Percentiles rank a stretch among this genome's conserved stretches.
phyloP scores from a whole-genome alignment of 2,888 invertebrate genomes.

The Tinea pellionella region DNA sequence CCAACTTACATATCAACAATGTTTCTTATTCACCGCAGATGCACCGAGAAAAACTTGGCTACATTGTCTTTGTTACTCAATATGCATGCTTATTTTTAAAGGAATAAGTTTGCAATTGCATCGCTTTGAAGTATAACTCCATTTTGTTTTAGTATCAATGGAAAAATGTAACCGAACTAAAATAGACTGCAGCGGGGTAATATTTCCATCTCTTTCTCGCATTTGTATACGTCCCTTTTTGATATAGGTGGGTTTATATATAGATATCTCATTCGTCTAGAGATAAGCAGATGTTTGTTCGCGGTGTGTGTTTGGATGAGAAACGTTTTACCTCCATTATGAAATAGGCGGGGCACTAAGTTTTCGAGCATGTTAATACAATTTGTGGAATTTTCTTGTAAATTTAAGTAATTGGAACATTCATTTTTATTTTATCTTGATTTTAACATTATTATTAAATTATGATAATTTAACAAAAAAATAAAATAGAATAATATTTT shows the following conservation, averaged over 20 bases:
- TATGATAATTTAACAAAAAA: no score
- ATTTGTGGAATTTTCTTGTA: not conserved
- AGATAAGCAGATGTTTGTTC: constrained; percentile 59
- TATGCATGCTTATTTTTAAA: constrained; percentile 16
- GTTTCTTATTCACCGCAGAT: constrained; percentile 30
- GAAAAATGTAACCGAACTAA: constrained; percentile 37
- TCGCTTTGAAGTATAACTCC: constrained; percentile 27
- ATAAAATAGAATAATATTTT: no score
- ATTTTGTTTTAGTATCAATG: not conserved
- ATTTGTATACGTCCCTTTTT: constrained; percentile 48
- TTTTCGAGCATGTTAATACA: not conserved
- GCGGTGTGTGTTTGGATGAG: constrained; percentile 20
- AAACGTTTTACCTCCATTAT: constrained; percentile 56
- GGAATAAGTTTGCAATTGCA: constrained; percentile 60
- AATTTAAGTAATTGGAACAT: no score
- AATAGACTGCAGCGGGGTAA: constrained; percentile 45
- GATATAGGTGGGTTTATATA: constrained; percentile 53
- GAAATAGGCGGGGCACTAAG: constrained; percentile 55
- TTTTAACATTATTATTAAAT: no score
- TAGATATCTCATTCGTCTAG: constrained; percentile 60
- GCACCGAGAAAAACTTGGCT: not conserved
- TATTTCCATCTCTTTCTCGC: constrained; percentile 54
- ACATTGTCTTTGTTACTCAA: not conserved
- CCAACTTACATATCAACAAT: constrained; percentile 20
- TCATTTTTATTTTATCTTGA: no score